Evolutionary conservation across 2,113 vertebrate species (phyloP).

Genomic region (Sturnira hondurensis): DNA sequence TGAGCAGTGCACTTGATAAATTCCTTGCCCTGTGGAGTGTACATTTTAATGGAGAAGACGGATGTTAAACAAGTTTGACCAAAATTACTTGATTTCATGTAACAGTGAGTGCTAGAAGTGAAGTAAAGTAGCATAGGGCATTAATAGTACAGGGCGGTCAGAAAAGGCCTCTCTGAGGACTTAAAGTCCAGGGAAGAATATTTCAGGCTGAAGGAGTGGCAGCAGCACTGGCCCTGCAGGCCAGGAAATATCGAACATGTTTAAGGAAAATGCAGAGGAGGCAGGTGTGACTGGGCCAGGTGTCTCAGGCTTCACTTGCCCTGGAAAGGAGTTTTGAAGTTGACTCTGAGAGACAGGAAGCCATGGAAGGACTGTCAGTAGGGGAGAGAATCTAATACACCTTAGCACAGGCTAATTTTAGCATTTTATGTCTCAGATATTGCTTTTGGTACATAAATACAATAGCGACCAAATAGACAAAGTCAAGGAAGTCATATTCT

Average conservation of each 20-base stretch:
- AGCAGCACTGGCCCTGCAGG: not conserved
- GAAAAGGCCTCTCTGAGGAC: not conserved
- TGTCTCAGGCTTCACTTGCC: not conserved
- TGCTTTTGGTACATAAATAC: not conserved
- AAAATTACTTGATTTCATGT: not conserved
- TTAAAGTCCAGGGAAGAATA: not conserved
- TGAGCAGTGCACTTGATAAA: not conserved
- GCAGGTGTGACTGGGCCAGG: not conserved
- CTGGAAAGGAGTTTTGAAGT: not conserved
- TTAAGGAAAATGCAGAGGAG: not conserved
- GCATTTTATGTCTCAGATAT: not conserved
- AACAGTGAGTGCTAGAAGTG: not conserved
- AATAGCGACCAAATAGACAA: not conserved
- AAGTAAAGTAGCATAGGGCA: not conserved
- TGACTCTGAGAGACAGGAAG: not conserved
- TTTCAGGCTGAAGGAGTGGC: not conserved
- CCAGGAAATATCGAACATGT: not conserved
- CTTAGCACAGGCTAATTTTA: not conserved
- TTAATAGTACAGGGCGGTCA: not conserved
- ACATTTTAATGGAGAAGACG: not conserved
- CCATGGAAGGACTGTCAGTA: not conserved
- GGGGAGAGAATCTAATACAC: not conserved
- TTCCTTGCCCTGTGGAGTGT: not conserved
- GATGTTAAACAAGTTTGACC: conserved; percentile 13
- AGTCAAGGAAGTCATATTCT: not conserved